Conservation (phyloP, 2,888 invertebrate genomes). For the Chymomyza amoena region DNA sequence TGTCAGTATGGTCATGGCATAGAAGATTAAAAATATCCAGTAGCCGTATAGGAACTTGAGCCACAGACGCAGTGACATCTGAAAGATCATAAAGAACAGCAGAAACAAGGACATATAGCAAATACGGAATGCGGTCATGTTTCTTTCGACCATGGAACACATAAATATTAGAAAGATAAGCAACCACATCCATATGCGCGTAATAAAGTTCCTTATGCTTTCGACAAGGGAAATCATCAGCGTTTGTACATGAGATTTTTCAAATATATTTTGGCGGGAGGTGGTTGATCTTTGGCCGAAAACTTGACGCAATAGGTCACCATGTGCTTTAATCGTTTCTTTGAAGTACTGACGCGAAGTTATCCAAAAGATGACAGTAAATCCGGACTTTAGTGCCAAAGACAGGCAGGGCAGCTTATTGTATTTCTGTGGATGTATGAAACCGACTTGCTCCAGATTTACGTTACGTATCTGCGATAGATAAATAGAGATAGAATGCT, state of each 20-base stretch:
- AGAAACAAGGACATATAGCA: slow-evolving; percentile 98
- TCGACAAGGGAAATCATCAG: slow-evolving; percentile 79
- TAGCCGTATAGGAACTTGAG: slow-evolving; percentile 94
- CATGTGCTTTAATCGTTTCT: slow-evolving; percentile 84
- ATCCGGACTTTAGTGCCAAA: slow-evolving; percentile 89
- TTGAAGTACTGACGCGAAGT: slow-evolving; percentile 93
- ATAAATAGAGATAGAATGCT: slow-evolving; percentile 46
- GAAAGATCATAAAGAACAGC: slow-evolving; percentile 93
- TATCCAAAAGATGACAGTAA: slow-evolving; percentile 96
- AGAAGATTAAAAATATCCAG: slow-evolving; percentile 96
- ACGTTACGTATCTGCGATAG: slow-evolving; percentile 80
- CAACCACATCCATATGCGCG: slow-evolving; percentile 97
- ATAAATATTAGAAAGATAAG: slow-evolving; percentile 95
- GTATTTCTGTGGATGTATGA: slow-evolving; percentile 82
- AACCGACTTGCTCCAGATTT: slow-evolving; percentile 89
- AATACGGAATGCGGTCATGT: slow-evolving; percentile 96
- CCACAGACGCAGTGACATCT: slow-evolving; percentile 95
- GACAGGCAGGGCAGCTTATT: slow-evolving; percentile 84
- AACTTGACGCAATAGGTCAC: slow-evolving; percentile 74
- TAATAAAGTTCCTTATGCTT: slow-evolving; percentile 85
- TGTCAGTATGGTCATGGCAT: slow-evolving; percentile 96
- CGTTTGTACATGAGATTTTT: slow-evolving; percentile 42
- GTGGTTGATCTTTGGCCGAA: slow-evolving; percentile 32
- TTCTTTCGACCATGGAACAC: slow-evolving; percentile 92
- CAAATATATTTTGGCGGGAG: slow-evolving; percentile 32